phyloP scores from a whole-genome alignment of 2,888 invertebrate genomes.

The Dendrolimus pini region DNA sequence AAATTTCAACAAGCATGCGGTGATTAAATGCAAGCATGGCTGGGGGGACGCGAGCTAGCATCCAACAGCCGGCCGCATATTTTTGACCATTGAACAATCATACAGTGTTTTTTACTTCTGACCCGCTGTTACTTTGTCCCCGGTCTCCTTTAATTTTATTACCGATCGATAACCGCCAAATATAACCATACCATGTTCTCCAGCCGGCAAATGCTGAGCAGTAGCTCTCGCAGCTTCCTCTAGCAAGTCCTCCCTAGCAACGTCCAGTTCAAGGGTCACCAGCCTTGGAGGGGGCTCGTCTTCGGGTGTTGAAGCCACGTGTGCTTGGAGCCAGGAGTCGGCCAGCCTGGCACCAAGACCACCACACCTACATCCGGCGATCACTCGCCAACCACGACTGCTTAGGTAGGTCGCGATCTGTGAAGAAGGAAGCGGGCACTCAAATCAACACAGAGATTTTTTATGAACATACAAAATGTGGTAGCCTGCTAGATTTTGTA shows the following conservation, averaged over 20 bases:
- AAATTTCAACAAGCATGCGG: too few species aligned
- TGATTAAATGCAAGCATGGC: too few species aligned
- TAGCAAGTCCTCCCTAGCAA: conserved; percentile 86
- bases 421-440: conserved; percentile 4
- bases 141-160: too few species aligned
- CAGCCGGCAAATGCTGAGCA: conserved; percentile 87
- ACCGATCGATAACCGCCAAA: too few species aligned
- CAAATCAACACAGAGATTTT: neutral
- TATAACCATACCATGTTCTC: conserved; percentile 81
- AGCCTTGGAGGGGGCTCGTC: conserved; percentile 72
- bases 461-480: too few species aligned
- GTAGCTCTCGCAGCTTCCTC: conserved; percentile 88
- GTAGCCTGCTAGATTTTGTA: too few species aligned
- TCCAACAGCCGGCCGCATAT: too few species aligned
- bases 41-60: too few species aligned
- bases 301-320: conserved; percentile 66
- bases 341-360: conserved; percentile 78
- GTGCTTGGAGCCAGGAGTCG: conserved; percentile 74
- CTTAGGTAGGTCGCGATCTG: conserved; percentile 83
- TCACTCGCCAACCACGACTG: conserved; percentile 84
- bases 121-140: too few species aligned
- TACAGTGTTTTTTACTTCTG: too few species aligned
- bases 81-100: too few species aligned
- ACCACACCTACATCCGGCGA: conserved; percentile 83
- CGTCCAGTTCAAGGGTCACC: conserved; percentile 85